Evolutionary conservation across 2,113 vertebrate species (phyloP).

Genomic region (Mixornis gularis): DNA sequence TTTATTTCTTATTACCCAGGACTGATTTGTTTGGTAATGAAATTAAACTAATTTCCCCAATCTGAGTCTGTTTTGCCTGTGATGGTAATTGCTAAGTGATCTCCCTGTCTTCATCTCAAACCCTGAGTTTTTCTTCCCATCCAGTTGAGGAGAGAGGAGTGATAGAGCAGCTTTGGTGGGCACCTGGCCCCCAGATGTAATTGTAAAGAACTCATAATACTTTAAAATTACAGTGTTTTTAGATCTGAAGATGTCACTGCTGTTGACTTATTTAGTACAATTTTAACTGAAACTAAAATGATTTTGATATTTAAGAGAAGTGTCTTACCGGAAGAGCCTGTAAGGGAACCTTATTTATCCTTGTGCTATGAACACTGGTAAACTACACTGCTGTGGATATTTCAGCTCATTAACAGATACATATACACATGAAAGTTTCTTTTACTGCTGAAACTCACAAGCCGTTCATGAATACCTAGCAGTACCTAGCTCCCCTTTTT

Average conservation of each 20-base stretch:
- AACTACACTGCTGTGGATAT: not conserved
- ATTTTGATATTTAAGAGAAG: not conserved
- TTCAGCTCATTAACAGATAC: not conserved
- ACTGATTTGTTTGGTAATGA: not conserved
- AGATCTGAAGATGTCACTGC: not conserved
- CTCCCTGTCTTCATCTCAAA: not conserved
- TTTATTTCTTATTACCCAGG: not conserved
- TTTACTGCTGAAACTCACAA: not conserved
- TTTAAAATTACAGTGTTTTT: not conserved
- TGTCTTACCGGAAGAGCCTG: not conserved
- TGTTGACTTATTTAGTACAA: not conserved
- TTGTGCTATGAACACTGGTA: not conserved
- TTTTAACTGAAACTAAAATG: accelerated
- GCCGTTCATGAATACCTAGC: not conserved
- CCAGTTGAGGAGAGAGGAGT: not conserved
- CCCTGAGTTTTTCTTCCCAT: not conserved
- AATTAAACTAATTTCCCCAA: not conserved
- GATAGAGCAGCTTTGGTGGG: not conserved
- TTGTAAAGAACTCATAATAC: not conserved
- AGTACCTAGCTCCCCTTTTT: not conserved
- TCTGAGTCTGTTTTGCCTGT: not conserved
- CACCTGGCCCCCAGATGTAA: not conserved
- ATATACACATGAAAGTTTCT: not conserved
- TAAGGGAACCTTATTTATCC: not conserved
- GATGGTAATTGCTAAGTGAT: not conserved